Evolutionary conservation across 2,113 vertebrate genomes (phyloP), one percentile per base, ranked within the genome.

Genomic region (Melanerpes aurifrons): DNA sequence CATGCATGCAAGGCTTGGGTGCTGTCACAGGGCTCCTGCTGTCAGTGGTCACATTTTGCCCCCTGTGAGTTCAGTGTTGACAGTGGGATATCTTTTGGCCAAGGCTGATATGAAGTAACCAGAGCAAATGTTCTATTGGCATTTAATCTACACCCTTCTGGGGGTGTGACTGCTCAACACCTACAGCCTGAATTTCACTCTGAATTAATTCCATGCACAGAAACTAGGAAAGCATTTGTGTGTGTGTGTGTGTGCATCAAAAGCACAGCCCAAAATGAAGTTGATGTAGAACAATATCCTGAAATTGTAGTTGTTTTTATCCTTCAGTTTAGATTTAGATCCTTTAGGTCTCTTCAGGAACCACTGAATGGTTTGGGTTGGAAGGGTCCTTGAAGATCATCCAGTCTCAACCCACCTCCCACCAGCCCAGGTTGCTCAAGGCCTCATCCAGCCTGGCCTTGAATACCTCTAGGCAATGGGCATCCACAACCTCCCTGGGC

Each of bases 1-100:
- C 0, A 1, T 3, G 14, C 0, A 0, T 18, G 15, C 16, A 28
- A 82, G 15, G 28, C n/a, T 31, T 31, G 37, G 35, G 25, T 70
- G 31, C 31, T 66, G 25, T 67, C 47, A 3, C 32, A 4, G 16
- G 43, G 15, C 4, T 3, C 26, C 11, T 81, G 43, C 62, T 53
- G 9, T 6, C 77, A 48, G 26, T 0, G 71, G 43, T 15, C 57
- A 25, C 6, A 35, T 82, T 89, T 87, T 53, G 75, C 31, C 71
- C 3, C 6, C 31, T 0, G 0, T n/a, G 13, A 64, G 28, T 48
- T 37, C 37, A 6, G 16, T 29, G 26, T 5, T 70, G 61, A 48
- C 7, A 4, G 19, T 19, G 11, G 4, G 7, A 43, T 77, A 67
- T 61, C 31, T 78, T 68, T 37, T 4, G 7, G n/a, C 18, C 26